These are phyloP conservation scores for Lepidocyrtoides sp. DNA, from an alignment of 2,888 invertebrate species.

Conservation along the genomic window DNA sequence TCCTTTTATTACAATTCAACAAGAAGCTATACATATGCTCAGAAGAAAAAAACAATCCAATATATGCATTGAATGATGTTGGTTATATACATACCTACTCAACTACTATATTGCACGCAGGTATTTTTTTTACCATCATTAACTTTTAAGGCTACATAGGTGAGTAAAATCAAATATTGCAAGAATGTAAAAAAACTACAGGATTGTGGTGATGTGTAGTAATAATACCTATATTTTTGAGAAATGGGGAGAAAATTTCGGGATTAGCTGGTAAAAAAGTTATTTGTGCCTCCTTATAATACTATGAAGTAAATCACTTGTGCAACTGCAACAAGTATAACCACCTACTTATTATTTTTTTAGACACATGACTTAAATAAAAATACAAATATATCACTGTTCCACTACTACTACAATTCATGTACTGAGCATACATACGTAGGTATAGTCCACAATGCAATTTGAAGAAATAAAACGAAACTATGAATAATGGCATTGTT, in stretches of 20 bases:
- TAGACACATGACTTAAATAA: no score
- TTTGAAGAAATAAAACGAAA: conserved; percentile 48
- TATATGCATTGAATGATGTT: not conserved
- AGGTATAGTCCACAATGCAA: conserved; percentile 52
- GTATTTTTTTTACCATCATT: not conserved
- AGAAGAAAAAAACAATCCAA: no score
- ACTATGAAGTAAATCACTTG: conserved; percentile 1
- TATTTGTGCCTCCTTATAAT: not conserved
- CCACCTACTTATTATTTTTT: not conserved
- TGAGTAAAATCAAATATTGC: not conserved
- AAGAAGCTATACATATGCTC: not conserved
- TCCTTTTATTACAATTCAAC: not conserved
- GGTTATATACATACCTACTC: not conserved
- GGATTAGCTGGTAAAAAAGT: conserved; percentile 16
- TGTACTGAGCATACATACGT: conserved; percentile 9
- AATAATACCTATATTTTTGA: not conserved
- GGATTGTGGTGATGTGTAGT: no score
- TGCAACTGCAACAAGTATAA: conserved; percentile 10
- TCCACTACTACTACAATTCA: no score
- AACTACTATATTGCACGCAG: not conserved
- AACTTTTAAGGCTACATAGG: not conserved
- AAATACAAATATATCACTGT: not conserved
- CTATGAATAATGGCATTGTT: conserved; percentile 57
- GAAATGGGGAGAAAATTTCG: not conserved
- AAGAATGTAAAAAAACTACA: no score